Percentiles rank a stretch among this genome's conserved stretches.
Conservation (phyloP, 1,140 invertebrate species). For the Cataglyphis hispanica region DNA sequence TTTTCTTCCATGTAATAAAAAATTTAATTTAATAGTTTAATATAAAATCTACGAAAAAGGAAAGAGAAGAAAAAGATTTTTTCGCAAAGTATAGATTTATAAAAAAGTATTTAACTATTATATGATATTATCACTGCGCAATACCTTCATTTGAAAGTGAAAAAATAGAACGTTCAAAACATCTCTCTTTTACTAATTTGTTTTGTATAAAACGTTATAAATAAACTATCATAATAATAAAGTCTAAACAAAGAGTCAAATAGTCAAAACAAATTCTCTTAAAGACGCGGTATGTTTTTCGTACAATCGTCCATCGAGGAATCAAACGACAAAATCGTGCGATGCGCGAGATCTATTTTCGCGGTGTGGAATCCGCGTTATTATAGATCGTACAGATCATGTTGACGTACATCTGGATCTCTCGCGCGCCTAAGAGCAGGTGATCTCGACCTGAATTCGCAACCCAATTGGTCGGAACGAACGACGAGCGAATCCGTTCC, state of each 20-base stretch:
- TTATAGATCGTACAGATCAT: background rate
- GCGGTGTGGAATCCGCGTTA: constrained; percentile 3
- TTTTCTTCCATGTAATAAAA: background rate
- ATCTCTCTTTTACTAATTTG: background rate
- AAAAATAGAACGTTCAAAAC: background rate
- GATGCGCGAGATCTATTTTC: constrained; percentile 28
- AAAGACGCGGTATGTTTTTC: background rate
- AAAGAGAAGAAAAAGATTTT: background rate
- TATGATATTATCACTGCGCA: background rate
- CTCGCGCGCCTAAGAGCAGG: constrained; percentile 38
- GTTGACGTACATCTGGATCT: background rate
- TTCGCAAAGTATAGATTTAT: constrained; percentile 6
- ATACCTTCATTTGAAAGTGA: background rate
- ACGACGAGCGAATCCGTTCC: constrained; percentile 66
- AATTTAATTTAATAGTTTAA: background rate
- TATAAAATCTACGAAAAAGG: background rate
- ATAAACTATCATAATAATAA: background rate
- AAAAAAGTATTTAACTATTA: background rate
- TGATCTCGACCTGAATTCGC: constrained; percentile 67
- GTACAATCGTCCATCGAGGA: background rate
- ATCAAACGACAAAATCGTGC: background rate
- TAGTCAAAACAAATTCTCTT: constrained; percentile 14
- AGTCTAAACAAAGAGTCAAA: constrained; percentile 16
- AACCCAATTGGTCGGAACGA: constrained; percentile 68
- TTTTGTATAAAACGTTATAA: background rate